Base-by-base conservation (phyloP, 2,797 vertebrate species). In the Macrochelys suwanniensis region DNA sequence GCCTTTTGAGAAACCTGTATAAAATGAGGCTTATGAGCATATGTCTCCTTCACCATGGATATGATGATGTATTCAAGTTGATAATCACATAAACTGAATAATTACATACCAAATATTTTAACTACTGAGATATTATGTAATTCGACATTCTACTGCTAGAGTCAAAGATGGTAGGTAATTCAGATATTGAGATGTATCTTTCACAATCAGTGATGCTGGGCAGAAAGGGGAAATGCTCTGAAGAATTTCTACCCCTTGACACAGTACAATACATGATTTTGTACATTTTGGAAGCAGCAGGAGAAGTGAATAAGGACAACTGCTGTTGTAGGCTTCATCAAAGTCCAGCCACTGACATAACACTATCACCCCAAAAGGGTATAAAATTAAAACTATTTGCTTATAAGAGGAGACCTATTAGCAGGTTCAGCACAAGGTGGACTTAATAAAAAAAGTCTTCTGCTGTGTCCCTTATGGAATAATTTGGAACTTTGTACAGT, bases 401-500 rank as follows among this genome's bases (percentile, higher is more conserved):
- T 42, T 94, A 51, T 6, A 85, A 7, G 31, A 89, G 54, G 49
- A 88, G 12, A 51, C 13, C 28, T 76, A 28, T 28, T 47, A 31
- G 26, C 42, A 76, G 74, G 45, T 16, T 45, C 45, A 76, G 45
- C 7, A 47, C 45, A 80, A 89, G 1, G 11, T 51, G 82, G 28
- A 37, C 31, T 93, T 11, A 53, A 87, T 7, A 88, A 74, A 84
- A 92, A 11, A 61, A 54, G 85, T 25, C 88, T 76, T 89, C 57
- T 94, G 93, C 25, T 45, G 74, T 95, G 53, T 94, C 80, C 94
- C 56, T 95, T 84, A 88, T 7, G 45, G 82, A 97, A 95, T 89
- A 23, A 61, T 94, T 90, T 96, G 65, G 88, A 96, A 51, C 26
- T 53, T 96, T 95, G 82, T 80, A 96, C 47, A 95, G 88, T 93